A percentile compares a stretch with the other conserved stretches of the same genome.
Conservation (phyloP, 2,797 vertebrate genomes). For the Lemur catta region DNA sequence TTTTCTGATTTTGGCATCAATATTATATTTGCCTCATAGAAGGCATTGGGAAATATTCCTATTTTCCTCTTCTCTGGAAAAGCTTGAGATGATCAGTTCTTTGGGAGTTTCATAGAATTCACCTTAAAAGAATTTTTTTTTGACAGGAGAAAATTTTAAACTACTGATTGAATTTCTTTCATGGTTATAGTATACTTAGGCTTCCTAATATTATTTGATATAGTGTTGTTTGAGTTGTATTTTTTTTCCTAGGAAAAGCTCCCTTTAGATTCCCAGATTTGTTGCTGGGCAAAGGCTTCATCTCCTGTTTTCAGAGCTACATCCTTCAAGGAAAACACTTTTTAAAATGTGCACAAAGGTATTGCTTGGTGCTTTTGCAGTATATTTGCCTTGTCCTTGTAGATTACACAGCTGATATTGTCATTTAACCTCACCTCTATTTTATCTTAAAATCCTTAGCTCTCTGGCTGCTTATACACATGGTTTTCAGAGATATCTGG, state of each 20-base stretch:
- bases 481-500: not conserved
- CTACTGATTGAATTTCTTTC: not conserved
- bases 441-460: not conserved
- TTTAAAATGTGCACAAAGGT: not conserved
- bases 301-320: not conserved
- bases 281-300: not conserved
- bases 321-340: not conserved
- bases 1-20: conserved; percentile 11
- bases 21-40: not conserved
- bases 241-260: not conserved
- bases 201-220: not conserved
- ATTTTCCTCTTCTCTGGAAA: not conserved
- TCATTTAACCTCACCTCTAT: not conserved
- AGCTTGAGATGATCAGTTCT: not conserved
- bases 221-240: not conserved
- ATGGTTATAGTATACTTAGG: not conserved
- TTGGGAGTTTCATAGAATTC: conserved; percentile 1
- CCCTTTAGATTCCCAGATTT: not conserved
- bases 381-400: not conserved
- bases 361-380: not conserved
- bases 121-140: not conserved
- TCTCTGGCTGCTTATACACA: not conserved
- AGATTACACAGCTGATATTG: not conserved
- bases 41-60: not conserved
- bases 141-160: not conserved